phyloP scores from a whole-genome alignment of 2,797 vertebrate genomes.

The Catharus ustulatus region DNA sequence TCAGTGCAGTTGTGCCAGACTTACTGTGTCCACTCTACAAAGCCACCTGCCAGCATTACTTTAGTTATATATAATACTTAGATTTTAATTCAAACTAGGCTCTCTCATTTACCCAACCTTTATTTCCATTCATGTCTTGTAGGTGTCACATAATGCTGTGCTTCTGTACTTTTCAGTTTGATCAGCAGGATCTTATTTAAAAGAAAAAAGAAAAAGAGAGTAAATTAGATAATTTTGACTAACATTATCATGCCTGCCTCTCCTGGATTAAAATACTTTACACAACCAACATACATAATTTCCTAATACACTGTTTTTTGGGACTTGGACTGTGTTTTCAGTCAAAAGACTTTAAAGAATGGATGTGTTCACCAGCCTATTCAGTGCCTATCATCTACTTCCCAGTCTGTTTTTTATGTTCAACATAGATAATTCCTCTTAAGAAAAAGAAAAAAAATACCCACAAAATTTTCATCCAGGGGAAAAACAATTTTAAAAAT shows the following conservation, averaged over 20 bases:
- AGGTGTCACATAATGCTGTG: neutral
- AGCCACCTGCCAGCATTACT: neutral
- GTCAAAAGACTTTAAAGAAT: neutral
- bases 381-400: neutral
- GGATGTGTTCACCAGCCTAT: neutral
- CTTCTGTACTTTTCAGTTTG: neutral
- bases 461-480: neutral
- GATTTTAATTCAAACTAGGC: neutral
- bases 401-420: neutral
- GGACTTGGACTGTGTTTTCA: neutral
- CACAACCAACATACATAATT: neutral
- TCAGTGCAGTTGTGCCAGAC: neutral
- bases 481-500: neutral
- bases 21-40: neutral
- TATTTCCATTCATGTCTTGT: neutral
- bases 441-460: neutral
- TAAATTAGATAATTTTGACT: neutral
- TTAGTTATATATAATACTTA: neutral
- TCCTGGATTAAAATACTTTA: neutral
- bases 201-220: neutral
- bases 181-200: accelerated
- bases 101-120: neutral
- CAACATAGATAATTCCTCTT: too few species aligned
- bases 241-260: neutral
- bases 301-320: neutral